Percentiles rank a stretch among this genome's conserved stretches.
Evolutionary conservation across 2,113 vertebrate genomes (phyloP).

Genomic region (Dermatemys mawii): DNA sequence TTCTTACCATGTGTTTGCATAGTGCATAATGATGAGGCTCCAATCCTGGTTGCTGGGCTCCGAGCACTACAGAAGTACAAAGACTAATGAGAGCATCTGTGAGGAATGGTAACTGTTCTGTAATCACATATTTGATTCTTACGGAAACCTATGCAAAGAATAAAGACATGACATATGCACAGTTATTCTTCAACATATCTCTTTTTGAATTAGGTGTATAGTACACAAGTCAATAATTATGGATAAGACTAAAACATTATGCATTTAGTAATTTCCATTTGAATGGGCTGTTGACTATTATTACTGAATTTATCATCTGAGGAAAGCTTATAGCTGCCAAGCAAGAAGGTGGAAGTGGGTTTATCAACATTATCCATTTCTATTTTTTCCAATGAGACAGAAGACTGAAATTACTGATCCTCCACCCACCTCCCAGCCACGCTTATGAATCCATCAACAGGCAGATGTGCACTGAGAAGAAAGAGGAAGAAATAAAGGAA

Average conservation of each 20-base stretch:
- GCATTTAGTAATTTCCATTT: neutral
- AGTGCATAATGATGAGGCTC: neutral
- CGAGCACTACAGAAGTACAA: neutral
- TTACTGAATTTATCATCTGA: neutral
- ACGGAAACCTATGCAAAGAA: neutral
- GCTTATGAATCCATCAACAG: neutral
- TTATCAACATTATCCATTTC: neutral
- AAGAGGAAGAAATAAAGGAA: neutral
- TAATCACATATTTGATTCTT: neutral
- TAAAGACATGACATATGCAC: neutral
- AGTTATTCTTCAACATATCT: neutral
- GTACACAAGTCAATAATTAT: neutral
- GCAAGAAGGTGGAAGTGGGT: neutral
- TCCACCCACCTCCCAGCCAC: neutral
- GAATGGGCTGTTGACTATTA: neutral
- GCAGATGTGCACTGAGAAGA: neutral
- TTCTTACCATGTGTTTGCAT: neutral
- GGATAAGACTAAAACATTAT: neutral
- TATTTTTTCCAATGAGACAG: neutral
- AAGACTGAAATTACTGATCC: neutral
- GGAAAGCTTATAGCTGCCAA: slow-evolving; percentile 8
- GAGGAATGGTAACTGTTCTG: neutral
- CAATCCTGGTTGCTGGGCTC: neutral
- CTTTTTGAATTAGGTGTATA: neutral
- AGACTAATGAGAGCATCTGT: neutral